phyloP scores from a whole-genome alignment of 2,888 invertebrate genomes.

The Phymatocera aterrima region DNA sequence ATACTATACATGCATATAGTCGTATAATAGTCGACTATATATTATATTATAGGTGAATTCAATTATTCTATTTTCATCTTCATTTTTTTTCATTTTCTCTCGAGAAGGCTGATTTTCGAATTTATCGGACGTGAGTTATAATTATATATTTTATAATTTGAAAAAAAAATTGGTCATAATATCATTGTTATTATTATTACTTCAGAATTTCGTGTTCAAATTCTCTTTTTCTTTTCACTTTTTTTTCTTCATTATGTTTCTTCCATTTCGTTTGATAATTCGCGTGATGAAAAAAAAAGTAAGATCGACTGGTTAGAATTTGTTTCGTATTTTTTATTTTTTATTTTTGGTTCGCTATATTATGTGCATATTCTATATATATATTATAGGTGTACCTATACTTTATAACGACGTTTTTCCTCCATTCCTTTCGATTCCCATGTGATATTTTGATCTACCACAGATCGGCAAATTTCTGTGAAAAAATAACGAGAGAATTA shows the following conservation, averaged over 20 bases:
- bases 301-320: conserved; percentile 71
- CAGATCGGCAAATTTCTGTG: conserved; percentile 62
- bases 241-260: conserved; percentile 51
- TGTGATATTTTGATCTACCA: conserved; percentile 75
- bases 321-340: conserved; percentile 68
- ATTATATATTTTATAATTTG: too few species aligned
- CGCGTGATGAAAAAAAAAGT: conserved; percentile 49
- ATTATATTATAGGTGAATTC: too few species aligned
- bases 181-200: too few species aligned
- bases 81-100: conserved; percentile 52
- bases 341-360: conserved; percentile 55
- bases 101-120: conserved; percentile 73
- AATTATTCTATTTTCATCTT: too few species aligned
- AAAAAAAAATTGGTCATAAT: too few species aligned
- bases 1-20: too few species aligned
- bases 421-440: conserved; percentile 58
- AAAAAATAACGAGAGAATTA: too few species aligned
- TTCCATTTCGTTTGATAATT: conserved; percentile 59
- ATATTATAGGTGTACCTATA: too few species aligned
- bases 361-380: too few species aligned
- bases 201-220: conserved; percentile 57
- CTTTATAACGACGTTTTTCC: too few species aligned
- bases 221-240: conserved; percentile 53
- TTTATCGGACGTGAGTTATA: conserved; percentile 64
- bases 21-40: too few species aligned